A percentile compares a stretch with the other conserved stretches of the same genome.
phyloP scores from a whole-genome alignment of 2,797 vertebrate genomes.

The Sparidentex hasta region DNA sequence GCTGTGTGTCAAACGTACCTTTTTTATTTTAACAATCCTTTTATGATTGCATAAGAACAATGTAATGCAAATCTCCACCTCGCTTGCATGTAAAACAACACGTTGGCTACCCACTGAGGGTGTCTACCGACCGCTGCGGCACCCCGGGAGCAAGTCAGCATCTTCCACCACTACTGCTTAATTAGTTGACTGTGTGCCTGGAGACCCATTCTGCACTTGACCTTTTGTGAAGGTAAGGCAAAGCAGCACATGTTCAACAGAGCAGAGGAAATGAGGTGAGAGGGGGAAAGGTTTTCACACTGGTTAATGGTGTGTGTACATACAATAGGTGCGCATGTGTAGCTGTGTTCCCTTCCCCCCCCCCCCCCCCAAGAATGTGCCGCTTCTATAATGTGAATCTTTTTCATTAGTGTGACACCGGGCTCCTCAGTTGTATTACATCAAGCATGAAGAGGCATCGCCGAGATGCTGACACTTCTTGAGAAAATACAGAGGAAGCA shows the following conservation, averaged over 20 bases:
- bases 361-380: conserved; percentile 27
- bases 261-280: conserved; percentile 74
- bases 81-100: conserved; percentile 73
- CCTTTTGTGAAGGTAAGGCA: conserved; percentile 81
- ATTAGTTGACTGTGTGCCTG: conserved; percentile 79
- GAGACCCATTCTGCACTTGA: conserved; percentile 82
- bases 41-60: conserved; percentile 56
- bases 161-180: conserved; percentile 75
- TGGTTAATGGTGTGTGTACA: conserved; percentile 22
- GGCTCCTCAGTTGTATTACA: conserved; percentile 56
- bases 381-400: conserved; percentile 58
- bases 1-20: not conserved
- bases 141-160: conserved; percentile 70
- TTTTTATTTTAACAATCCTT: not conserved
- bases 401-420: conserved; percentile 68
- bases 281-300: conserved; percentile 59
- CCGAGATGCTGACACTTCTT: conserved; percentile 17
- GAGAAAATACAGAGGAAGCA: conserved; percentile 46
- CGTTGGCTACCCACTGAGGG: conserved; percentile 65
- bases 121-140: conserved; percentile 46
- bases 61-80: conserved; percentile 68
- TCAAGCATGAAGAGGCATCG: conserved; percentile 55
- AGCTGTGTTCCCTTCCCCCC: not conserved
- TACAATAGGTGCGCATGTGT: conserved; percentile 26
- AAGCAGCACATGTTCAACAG: conserved; percentile 76